phyloP scores from a whole-genome alignment of 2,888 invertebrate genomes.

The Azorinus chamasolen region DNA sequence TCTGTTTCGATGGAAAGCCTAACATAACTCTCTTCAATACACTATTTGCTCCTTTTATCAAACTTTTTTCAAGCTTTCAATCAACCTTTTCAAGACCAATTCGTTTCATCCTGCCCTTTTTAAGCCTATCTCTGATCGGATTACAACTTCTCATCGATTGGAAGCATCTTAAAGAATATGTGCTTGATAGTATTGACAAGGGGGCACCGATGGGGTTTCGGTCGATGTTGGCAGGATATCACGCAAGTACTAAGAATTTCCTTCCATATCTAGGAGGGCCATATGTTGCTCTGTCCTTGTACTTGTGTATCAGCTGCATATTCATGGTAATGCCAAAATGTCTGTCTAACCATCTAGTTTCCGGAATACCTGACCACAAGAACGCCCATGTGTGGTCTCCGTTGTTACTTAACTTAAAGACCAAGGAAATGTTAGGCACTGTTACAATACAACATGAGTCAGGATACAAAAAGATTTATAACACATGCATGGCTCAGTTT shows the following conservation, averaged over 20 bases:
- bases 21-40: slow-evolving; percentile 9
- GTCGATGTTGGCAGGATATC: slow-evolving; percentile 60
- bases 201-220: slow-evolving; percentile 64
- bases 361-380: slow-evolving; percentile 30
- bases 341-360: slow-evolving; percentile 36
- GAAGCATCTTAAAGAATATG: slow-evolving; percentile 29
- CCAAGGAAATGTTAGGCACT: slow-evolving; percentile 42
- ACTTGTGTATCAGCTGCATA: slow-evolving; percentile 35
- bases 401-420: slow-evolving; percentile 4
- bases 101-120: slow-evolving; percentile 47
- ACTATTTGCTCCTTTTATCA: slow-evolving; percentile 5
- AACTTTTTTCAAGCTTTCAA: background rate
- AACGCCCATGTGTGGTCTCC: slow-evolving; percentile 6
- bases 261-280: slow-evolving; percentile 59
- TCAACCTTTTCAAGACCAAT: slow-evolving; percentile 5
- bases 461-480: slow-evolving; percentile 49
- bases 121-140: slow-evolving; percentile 49
- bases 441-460: slow-evolving; percentile 16
- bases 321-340: slow-evolving; percentile 45
- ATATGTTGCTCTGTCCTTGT: slow-evolving; percentile 40
- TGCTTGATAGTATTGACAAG: slow-evolving; percentile 43
- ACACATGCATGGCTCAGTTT: slow-evolving; percentile 46
- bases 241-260: slow-evolving; percentile 52
- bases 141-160: slow-evolving; percentile 54
- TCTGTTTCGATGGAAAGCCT: slow-evolving; percentile 9